Evolutionary conservation across 2,888 invertebrate genomes (phyloP).

Genomic region (Cryptophagus acutangulus): DNA sequence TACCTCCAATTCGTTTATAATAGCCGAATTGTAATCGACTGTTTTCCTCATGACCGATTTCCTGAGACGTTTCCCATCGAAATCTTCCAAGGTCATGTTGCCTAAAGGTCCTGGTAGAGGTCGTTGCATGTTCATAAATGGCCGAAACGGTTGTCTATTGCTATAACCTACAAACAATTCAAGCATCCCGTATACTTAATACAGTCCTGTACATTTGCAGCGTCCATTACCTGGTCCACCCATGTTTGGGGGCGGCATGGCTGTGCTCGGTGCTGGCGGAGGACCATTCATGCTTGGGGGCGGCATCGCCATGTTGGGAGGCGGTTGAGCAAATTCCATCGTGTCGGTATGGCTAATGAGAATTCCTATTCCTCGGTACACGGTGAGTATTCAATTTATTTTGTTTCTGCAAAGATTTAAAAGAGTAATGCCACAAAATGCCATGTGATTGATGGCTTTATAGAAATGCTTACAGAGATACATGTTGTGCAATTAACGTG

Average conservation of each 20-base stretch:
- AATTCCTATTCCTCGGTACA: too few relatives aligned
- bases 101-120: slow-evolving; percentile 50
- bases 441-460: too few relatives aligned
- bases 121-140: slow-evolving; percentile 45
- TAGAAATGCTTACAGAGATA: too few relatives aligned
- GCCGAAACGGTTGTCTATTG: slow-evolving; percentile 42
- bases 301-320: slow-evolving; percentile 30
- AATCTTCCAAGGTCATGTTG: slow-evolving; percentile 77
- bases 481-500: too few relatives aligned
- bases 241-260: slow-evolving; percentile 33
- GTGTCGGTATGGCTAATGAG: too few relatives aligned
- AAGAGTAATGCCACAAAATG: too few relatives aligned
- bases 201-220: background rate
- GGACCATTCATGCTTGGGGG: too few relatives aligned
- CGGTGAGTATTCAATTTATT: too few relatives aligned
- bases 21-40: slow-evolving; percentile 94
- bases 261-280: too few relatives aligned
- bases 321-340: too few relatives aligned
- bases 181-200: background rate
- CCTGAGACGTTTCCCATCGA: slow-evolving; percentile 91
- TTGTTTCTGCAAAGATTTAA: too few relatives aligned
- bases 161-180: slow-evolving; percentile 29
- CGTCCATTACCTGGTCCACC: slow-evolving; percentile 25
- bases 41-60: slow-evolving; percentile 97
- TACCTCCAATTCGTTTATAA: slow-evolving; percentile 88